Percentiles rank a stretch among this genome's conserved stretches.
Evolutionary conservation across 2,113 vertebrate genomes (phyloP).

Genomic region (Podiceps cristatus): DNA sequence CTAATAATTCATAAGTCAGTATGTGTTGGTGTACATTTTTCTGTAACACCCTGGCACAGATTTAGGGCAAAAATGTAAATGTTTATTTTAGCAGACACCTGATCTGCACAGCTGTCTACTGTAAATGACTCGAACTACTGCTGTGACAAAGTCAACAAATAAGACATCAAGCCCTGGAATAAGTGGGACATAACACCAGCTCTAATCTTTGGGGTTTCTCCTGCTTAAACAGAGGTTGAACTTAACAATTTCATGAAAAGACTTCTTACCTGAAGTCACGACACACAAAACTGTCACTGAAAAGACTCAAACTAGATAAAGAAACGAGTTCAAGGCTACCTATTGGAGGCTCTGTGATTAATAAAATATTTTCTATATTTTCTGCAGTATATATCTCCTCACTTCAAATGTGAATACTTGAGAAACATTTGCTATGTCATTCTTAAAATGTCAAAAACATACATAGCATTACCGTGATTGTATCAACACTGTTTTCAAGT

Average conservation of each 20-base stretch:
- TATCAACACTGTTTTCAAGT: not conserved
- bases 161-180: not conserved
- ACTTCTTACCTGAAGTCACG: not conserved
- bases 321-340: not conserved
- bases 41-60: not conserved
- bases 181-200: not conserved
- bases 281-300: not conserved
- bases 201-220: not conserved
- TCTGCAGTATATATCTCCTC: not conserved
- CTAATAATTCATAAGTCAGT: not conserved
- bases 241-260: not conserved
- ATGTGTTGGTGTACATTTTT: not conserved
- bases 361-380: not conserved
- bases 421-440: not conserved
- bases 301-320: not conserved
- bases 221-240: not conserved
- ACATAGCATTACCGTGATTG: not conserved
- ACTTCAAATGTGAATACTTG: not conserved
- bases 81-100: not conserved
- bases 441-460: not conserved
- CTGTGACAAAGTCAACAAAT: constrained; percentile 7
- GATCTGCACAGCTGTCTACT: not conserved
- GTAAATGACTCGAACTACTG: not conserved
- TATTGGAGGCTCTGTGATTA: not conserved
- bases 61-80: not conserved